Percentiles rank a stretch among this genome's conserved stretches.
phyloP scores from a whole-genome alignment of 1,140 invertebrate genomes.

The Zaprionus capensis region DNA sequence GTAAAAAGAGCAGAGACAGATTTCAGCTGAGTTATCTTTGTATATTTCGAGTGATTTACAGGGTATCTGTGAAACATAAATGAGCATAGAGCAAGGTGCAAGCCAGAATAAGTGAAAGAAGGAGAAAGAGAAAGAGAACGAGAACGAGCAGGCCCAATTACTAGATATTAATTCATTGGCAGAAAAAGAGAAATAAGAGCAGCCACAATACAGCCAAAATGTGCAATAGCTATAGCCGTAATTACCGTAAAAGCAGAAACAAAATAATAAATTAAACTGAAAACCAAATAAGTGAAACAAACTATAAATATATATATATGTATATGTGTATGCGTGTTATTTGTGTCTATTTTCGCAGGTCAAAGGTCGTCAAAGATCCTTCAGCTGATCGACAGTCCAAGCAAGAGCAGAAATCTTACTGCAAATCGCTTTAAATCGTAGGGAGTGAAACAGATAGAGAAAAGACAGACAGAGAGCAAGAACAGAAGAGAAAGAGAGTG shows the following conservation, averaged over 20 bases:
- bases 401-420: not conserved
- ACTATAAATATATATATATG: slow-evolving; percentile 39
- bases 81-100: not conserved
- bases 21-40: not conserved
- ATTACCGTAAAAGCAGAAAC: slow-evolving; percentile 45
- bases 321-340: slow-evolving; percentile 62
- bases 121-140: not conserved
- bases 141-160: slow-evolving; percentile 17
- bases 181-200: slow-evolving; percentile 28
- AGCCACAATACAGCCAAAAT: slow-evolving; percentile 47
- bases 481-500: not conserved
- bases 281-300: slow-evolving; percentile 19
- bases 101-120: not conserved
- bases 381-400: not conserved
- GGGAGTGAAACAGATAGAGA: not conserved
- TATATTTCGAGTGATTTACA: slow-evolving; percentile 2
- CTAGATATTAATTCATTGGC: slow-evolving; percentile 27
- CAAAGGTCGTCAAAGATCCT: not conserved
- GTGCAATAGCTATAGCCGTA: slow-evolving; percentile 54
- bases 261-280: slow-evolving; percentile 50
- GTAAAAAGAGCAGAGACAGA: not conserved
- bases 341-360: slow-evolving; percentile 72
- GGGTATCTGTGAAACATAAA: slow-evolving; percentile 1
- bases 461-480: not conserved
- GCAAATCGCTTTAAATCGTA: not conserved